Conservation (phyloP, 2,797 vertebrate species). For the Babyrousa celebensis region DNA sequence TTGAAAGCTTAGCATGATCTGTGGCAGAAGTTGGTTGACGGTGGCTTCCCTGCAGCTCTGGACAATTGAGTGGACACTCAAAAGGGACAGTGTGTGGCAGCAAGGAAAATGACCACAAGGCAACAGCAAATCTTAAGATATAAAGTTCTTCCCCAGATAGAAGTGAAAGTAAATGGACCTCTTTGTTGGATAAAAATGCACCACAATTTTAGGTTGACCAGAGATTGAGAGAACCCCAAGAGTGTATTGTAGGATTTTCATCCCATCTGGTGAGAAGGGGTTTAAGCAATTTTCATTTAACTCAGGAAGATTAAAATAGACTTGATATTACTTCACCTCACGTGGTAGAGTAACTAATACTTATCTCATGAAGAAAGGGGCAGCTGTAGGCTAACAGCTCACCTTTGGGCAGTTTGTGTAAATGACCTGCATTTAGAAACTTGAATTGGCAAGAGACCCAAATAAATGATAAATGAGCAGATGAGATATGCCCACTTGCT, state of each 20-base stretch:
- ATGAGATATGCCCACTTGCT: neutral
- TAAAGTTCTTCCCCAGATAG: neutral
- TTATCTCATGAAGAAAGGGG: conserved; percentile 50
- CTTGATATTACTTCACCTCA: neutral
- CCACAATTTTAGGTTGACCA: conserved; percentile 1
- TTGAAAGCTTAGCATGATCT: neutral
- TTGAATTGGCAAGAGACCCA: conserved; percentile 22
- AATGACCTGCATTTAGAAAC: conserved; percentile 49
- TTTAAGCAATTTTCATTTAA: conserved; percentile 58
- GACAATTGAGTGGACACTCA: neutral
- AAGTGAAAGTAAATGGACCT: neutral
- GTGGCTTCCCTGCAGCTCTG: conserved; percentile 12
- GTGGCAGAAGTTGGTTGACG: neutral
- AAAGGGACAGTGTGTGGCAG: neutral
- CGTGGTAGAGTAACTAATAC: neutral
- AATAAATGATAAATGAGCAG: conserved; percentile 51
- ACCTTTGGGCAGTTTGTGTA: neutral
- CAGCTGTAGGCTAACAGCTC: neutral
- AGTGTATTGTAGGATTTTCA: neutral
- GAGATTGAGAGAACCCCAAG: neutral
- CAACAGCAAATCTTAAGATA: conserved; percentile 28
- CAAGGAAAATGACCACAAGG: neutral
- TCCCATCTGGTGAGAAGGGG: neutral
- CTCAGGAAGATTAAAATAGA: conserved; percentile 49
- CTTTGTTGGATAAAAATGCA: conserved; percentile 28